phyloP scores from a whole-genome alignment of 2,113 vertebrate species.

The Hirundichthys speculiger region DNA sequence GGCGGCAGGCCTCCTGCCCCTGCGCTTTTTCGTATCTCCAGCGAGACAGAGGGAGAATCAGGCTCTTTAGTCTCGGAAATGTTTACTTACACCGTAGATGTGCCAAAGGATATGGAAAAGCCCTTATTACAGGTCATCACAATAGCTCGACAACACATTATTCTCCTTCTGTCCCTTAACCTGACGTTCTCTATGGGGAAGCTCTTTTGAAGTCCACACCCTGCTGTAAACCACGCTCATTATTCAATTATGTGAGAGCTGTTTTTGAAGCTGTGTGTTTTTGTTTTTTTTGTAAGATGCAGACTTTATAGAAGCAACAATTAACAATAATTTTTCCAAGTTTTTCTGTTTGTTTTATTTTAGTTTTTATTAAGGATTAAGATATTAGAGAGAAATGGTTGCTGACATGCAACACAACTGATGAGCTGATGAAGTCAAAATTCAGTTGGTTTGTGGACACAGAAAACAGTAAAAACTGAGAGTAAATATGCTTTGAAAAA shows the following conservation, averaged over 20 bases:
- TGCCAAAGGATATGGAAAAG: conserved; percentile 68
- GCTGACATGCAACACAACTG: conserved; percentile 1
- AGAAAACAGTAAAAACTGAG: background rate
- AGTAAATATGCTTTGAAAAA: background rate
- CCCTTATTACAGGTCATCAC: conserved; percentile 74
- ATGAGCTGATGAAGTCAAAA: conserved; percentile 1
- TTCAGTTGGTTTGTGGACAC: background rate
- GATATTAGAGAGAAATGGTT: background rate
- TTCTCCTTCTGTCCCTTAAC: conserved; percentile 70
- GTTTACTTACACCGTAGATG: conserved; percentile 63
- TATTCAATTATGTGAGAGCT: conserved; percentile 63
- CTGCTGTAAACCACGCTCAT: conserved; percentile 65
- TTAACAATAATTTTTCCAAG: conserved; percentile 19
- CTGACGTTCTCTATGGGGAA: conserved; percentile 56
- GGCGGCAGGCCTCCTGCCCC: conserved; percentile 63
- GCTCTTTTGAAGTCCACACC: conserved; percentile 67
- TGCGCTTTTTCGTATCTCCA: conserved; percentile 43
- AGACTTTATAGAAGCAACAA: conserved; percentile 24
- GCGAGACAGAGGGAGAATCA: conserved; percentile 58
- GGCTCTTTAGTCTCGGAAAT: conserved; percentile 62
- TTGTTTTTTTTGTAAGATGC: conserved; percentile 3
- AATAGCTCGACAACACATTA: conserved; percentile 59
- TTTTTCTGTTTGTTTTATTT: conserved; percentile 12
- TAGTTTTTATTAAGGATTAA: background rate
- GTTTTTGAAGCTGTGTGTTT: conserved; percentile 39